Evolutionary conservation across 2,888 invertebrate species (phyloP), one percentile per base, ranked within the genome.

Genomic region (Drosophila quasianomalipes): DNA sequence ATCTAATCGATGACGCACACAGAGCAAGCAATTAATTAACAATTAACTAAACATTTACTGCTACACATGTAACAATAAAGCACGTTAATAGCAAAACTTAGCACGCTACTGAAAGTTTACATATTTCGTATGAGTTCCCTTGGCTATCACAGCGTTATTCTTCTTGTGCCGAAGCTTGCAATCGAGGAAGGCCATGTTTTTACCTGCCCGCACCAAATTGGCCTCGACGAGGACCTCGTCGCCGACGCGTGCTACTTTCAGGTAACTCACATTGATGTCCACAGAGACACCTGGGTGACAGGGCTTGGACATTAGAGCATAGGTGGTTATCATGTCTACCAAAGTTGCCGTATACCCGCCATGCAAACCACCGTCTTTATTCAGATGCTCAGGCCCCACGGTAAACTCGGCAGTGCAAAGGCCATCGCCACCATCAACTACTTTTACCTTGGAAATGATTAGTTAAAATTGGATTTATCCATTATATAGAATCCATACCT

Each of bases 301-400:
- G 52, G 94, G 95, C 85, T 95, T 94, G 0, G 96, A 95, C 91
- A 96, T 95, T 4, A 98, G 92, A 0, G 97, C 98, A 91, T 96
- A 96, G 0, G 97, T 96, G 4, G 98, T 97, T 26, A 98, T 93
- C 63, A 94, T 93, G 91, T 97, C 97, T 19, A 93, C 84, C 26
- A 98, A 91, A 0, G 97, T 96, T 6, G 97, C 96, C 7, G 96
- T 96, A 85, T 97, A 96, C 19, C 97, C 98, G 6, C 98, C 98
- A 91, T 98, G 98, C 3, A 98, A 92, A 0, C 95, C 95, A 1
- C 97, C 97, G 6, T 95, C 95, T 33, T 94, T 92, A 92, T 98
- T 98, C 2, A 96, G 93, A 91, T 97, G 96, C 78, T 97, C 96
- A 1, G 96, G 94, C 0, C 94, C 94, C 0, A 98, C 95, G 82